Conservation (phyloP, 2,888 invertebrate genomes). For the Drosophila demipolita region DNA sequence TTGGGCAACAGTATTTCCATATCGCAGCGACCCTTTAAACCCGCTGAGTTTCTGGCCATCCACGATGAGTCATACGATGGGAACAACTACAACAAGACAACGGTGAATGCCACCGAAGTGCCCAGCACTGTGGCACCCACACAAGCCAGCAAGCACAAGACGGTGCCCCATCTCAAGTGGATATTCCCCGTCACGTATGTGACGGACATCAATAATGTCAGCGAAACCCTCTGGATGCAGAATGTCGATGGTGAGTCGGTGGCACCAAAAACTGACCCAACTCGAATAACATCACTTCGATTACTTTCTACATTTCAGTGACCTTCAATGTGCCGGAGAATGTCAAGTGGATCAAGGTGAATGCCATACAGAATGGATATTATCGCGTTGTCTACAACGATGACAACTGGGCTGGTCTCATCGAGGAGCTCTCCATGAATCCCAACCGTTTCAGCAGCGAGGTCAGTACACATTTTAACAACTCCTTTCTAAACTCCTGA, state of each 20-base stretch:
- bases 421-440: conserved; percentile 81
- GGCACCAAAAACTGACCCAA: not conserved
- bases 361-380: conserved; percentile 84
- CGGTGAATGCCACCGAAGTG: conserved; percentile 70
- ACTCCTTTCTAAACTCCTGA: accelerated
- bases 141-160: conserved; percentile 73
- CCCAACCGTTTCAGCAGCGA: conserved; percentile 82
- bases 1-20: conserved; percentile 83
- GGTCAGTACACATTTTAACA: conserved; percentile 53
- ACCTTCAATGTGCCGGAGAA: conserved; percentile 83
- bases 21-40: conserved; percentile 83
- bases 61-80: conserved; percentile 83
- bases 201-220: conserved; percentile 82
- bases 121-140: conserved; percentile 77
- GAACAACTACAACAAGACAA: conserved; percentile 77
- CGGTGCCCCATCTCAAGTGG: conserved; percentile 79
- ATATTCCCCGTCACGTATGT: conserved; percentile 84
- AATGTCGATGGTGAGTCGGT: conserved; percentile 80
- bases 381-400: conserved; percentile 84
- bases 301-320: conserved; percentile 58
- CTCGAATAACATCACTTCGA: not conserved
- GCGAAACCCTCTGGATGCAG: conserved; percentile 84
- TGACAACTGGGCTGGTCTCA: conserved; percentile 84
- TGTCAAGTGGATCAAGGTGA: conserved; percentile 85
- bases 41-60: conserved; percentile 83